phyloP scores from a whole-genome alignment of 1,140 invertebrate species.

The Brachystomella parvula region DNA sequence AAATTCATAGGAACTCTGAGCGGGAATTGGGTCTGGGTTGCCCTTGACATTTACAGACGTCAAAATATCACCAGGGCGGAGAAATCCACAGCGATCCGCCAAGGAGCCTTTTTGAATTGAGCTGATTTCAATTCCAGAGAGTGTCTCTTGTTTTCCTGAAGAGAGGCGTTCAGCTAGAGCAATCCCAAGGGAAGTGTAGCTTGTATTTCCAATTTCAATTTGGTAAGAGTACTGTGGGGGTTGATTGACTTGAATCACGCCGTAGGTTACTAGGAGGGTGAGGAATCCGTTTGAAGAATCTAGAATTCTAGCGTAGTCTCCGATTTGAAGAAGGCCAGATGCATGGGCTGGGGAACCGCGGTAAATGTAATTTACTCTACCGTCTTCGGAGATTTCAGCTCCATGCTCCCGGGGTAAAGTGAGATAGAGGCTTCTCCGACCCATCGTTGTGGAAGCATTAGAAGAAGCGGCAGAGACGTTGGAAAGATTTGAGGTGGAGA shows the following conservation, averaged over 20 bases:
- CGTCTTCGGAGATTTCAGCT: slow-evolving; percentile 19
- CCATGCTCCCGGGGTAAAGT: too few species aligned
- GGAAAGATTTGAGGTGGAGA: too few species aligned
- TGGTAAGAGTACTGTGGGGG: slow-evolving; percentile 27
- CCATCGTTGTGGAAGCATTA: too few species aligned
- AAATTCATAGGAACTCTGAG: slow-evolving; percentile 29
- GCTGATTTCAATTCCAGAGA: slow-evolving; percentile 32
- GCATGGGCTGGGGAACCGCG: slow-evolving; percentile 24
- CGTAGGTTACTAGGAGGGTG: slow-evolving; percentile 29
- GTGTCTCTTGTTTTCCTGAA: too few species aligned
- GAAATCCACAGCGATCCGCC: slow-evolving; percentile 30
- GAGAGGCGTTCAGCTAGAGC: slow-evolving; percentile 20
- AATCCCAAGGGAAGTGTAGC: slow-evolving; percentile 31
- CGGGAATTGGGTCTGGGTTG: slow-evolving; percentile 23
- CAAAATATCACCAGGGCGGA: slow-evolving; percentile 29
- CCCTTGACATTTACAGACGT: slow-evolving; percentile 26
- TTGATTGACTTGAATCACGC: slow-evolving; percentile 24
- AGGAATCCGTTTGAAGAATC: slow-evolving; percentile 14
- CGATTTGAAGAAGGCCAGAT: slow-evolving; percentile 30
- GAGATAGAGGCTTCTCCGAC: too few species aligned
- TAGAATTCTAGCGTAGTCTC: slow-evolving; percentile 25
- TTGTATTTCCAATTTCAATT: slow-evolving; percentile 35
- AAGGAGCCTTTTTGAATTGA: slow-evolving; percentile 34
- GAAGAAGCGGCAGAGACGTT: too few species aligned
- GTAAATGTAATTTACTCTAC: slow-evolving; percentile 19